phyloP scores from a whole-genome alignment of 2,113 vertebrate genomes.

The Alethe castanea region DNA sequence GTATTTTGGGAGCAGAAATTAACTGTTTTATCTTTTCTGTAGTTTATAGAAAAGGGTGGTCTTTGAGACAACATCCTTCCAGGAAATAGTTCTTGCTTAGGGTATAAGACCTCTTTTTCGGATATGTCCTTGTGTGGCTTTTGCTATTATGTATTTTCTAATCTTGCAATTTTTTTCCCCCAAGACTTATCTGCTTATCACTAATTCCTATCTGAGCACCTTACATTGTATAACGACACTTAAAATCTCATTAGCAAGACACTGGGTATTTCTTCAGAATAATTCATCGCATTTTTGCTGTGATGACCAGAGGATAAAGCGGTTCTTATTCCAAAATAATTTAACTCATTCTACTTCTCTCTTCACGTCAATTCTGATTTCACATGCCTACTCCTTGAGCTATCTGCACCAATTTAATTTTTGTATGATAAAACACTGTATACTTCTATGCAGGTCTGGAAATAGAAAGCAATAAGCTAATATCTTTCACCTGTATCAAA shows the following conservation, averaged over 20 bases:
- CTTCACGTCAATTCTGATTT: neutral
- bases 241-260: neutral
- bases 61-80: neutral
- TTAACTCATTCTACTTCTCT: neutral
- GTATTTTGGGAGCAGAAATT: neutral
- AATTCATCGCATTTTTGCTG: neutral
- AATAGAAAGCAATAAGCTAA: neutral
- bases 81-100: neutral
- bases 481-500: neutral
- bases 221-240: neutral
- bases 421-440: neutral
- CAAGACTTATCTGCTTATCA: neutral
- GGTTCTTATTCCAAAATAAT: neutral
- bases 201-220: neutral
- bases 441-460: neutral
- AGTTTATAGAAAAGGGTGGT: neutral
- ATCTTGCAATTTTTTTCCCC: rapidly evolving
- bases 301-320: neutral
- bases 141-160: neutral
- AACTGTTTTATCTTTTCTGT: neutral
- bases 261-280: neutral
- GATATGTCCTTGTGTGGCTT: neutral
- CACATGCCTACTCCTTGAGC: neutral
- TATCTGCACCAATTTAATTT: neutral
- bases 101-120: neutral